Conservation (phyloP, 2,113 vertebrate genomes). For the Pyxicephalus adspersus region DNA sequence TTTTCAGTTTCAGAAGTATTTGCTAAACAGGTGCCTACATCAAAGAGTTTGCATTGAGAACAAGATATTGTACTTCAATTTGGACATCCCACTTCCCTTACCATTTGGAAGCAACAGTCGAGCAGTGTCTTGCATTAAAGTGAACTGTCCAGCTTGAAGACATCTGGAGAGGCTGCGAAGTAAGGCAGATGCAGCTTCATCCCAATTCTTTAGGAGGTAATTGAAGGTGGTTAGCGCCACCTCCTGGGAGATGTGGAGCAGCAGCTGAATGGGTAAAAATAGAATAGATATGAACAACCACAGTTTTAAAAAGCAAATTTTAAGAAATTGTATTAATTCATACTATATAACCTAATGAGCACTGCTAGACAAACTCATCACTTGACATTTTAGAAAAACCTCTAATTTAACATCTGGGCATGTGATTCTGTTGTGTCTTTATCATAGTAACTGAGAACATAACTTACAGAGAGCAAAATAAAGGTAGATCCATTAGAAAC, state of each 20-base stretch:
- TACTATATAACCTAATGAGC: no score
- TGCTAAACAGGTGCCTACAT: no score
- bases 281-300: not conserved
- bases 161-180: conserved; percentile 75
- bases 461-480: no score
- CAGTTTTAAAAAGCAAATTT: no score
- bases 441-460: no score
- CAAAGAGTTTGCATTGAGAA: no score
- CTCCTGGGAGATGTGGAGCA: conserved; percentile 84
- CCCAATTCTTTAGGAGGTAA: conserved; percentile 67
- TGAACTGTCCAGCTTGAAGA: conserved; percentile 74
- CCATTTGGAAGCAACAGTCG: conserved; percentile 80
- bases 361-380: not conserved
- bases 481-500: no score
- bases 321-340: no score
- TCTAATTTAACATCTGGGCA: no score
- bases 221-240: conserved; percentile 78
- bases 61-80: no score
- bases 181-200: conserved; percentile 68
- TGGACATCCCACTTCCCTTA: conserved; percentile 55
- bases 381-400: not conserved
- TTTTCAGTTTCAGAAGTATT: no score
- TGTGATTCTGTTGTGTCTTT: no score
- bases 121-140: conserved; percentile 78
- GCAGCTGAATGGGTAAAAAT: conserved; percentile 70